phyloP scores from a whole-genome alignment of 2,113 vertebrate genomes.

The Stercorarius parasiticus region DNA sequence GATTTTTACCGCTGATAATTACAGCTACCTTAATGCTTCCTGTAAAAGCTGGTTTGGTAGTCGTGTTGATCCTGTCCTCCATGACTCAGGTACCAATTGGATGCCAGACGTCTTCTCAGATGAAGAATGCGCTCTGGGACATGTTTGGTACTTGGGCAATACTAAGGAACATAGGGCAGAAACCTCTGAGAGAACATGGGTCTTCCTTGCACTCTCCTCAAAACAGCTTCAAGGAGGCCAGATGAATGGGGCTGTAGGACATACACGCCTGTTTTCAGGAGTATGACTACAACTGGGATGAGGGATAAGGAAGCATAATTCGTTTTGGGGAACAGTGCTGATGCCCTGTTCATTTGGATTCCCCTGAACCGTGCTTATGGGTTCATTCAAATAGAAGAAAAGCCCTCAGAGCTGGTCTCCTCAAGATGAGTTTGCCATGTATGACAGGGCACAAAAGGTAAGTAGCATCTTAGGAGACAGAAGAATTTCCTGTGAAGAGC shows the following conservation, averaged over 20 bases:
- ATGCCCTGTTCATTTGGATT: not conserved
- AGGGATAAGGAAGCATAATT: not conserved
- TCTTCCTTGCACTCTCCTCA: not conserved
- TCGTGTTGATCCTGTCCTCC: not conserved
- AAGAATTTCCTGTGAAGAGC: not conserved
- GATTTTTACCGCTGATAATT: not conserved
- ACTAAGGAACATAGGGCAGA: not conserved
- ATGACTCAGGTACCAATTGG: not conserved
- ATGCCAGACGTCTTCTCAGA: not conserved
- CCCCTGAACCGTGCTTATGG: not conserved
- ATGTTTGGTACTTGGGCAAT: not conserved
- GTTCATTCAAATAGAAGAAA: not conserved
- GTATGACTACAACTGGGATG: not conserved
- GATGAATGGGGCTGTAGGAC: not conserved
- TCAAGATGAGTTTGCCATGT: not conserved
- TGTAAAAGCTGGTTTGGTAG: not conserved
- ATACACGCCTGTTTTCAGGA: not conserved
- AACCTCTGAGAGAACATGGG: not conserved
- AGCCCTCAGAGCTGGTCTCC: not conserved
- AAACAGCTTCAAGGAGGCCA: not conserved
- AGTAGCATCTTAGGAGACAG: not conserved
- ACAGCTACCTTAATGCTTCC: not conserved
- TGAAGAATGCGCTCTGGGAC: not conserved
- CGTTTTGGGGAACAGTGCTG: not conserved
- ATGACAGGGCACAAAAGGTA: not conserved